Evolutionary conservation across 2,888 invertebrate species (phyloP), one percentile per base, ranked within the genome.

Genomic region (Heliconius ismenius): DNA sequence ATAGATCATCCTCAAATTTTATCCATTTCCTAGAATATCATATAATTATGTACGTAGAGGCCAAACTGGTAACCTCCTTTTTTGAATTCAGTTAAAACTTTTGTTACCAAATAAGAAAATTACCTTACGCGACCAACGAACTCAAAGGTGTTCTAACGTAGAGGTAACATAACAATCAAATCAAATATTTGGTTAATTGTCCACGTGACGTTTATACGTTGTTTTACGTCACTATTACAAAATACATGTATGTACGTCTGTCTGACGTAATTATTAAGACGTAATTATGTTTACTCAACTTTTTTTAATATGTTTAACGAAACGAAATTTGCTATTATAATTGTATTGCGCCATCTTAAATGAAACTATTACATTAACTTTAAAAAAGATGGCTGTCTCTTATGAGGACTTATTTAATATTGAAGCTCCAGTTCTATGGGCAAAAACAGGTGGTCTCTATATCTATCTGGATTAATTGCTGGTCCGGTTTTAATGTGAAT

Each of bases 141-240:
- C 15, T 11, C 60, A 10, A 21, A 21, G 21, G 4, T 60, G 39
- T 24, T 39, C 36, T 36, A 39, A 24, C 32, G 60, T 36, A 21
- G 26, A 62, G 72, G 24, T 62, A 73, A 70, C 70, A 64, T 64
- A 73, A 73, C 60, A 64, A 76, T 77, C 62, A 67, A 74, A 43
- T 64, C 79, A 83, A 85, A 85, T 84, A 84, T 86, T 85, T 84
- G 78, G 70, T 78, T 84, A 86, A 84, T 84, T 81, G 82, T 74
- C 79, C 79, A 78, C 80, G 81, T 78, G 68, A 32, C 78, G 76
- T 80, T 81, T 78, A 73, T 82, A 80, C 75, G 39, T 15, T 7
- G 39, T 3, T 81, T 85, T 84, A 83, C 86, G 82, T 84, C 84
- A 84, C 78, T 70, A 58, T 79, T 80, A 79, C 80, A 78, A 80